phyloP scores from a whole-genome alignment of 2,797 vertebrate species.

The Brachyrhaphis roseni region DNA sequence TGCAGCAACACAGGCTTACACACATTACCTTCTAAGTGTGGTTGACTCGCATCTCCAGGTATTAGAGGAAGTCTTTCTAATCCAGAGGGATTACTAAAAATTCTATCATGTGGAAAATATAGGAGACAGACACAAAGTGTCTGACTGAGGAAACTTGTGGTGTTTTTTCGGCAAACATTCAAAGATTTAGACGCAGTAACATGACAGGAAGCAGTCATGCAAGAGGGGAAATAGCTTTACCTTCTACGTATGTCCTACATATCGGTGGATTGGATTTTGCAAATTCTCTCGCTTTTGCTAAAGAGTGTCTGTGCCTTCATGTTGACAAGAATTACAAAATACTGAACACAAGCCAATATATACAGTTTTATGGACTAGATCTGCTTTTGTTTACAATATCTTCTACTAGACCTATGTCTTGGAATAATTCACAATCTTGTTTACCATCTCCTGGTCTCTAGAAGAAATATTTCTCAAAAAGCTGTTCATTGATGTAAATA shows the following conservation, averaged over 20 bases:
- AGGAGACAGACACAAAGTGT: constrained; percentile 50
- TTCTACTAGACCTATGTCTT: background rate
- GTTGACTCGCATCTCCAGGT: constrained; percentile 68
- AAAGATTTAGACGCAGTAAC: constrained; percentile 50
- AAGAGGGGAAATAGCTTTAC: constrained; percentile 16
- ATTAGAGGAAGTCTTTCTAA: constrained; percentile 67
- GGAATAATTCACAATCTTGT: background rate
- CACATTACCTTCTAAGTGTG: constrained; percentile 63
- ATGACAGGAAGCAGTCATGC: constrained; percentile 33
- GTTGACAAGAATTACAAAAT: background rate
- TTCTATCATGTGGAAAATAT: constrained; percentile 62
- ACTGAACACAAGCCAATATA: background rate
- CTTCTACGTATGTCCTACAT: constrained; percentile 31
- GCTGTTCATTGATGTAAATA: constrained; percentile 20
- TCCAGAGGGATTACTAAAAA: constrained; percentile 70
- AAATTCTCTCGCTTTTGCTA: constrained; percentile 8
- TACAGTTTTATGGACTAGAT: background rate
- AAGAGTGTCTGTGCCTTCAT: background rate
- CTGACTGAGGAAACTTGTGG: constrained; percentile 52
- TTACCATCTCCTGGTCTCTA: background rate
- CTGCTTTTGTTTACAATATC: background rate
- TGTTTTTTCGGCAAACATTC: constrained; percentile 58
- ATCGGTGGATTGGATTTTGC: constrained; percentile 11
- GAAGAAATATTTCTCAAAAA: constrained; percentile 9
- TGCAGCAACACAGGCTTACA: constrained; percentile 63